phyloP scores from a whole-genome alignment of 2,888 invertebrate species.

The Leptinotarsa haldemani region DNA sequence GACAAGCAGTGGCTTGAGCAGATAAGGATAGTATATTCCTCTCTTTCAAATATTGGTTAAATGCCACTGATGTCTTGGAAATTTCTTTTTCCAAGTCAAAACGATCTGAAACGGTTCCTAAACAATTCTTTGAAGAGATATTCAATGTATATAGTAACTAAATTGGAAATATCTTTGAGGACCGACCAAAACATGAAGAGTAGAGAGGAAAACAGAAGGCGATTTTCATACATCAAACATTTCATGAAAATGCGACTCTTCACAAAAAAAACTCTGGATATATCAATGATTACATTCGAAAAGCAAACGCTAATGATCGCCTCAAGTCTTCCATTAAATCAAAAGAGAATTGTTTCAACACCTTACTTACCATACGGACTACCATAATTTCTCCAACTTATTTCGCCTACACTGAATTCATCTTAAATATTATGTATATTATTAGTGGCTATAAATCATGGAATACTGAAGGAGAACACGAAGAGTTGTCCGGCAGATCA shows the following conservation, averaged over 20 bases:
- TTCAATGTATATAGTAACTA: too few relatives aligned
- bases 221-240: not conserved
- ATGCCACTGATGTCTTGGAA: too few relatives aligned
- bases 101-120: too few relatives aligned
- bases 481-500: constrained; percentile 4
- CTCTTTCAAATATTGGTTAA: too few relatives aligned
- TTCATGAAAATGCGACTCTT: not conserved
- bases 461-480: constrained; percentile 19
- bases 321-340: not conserved
- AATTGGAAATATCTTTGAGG: too few relatives aligned
- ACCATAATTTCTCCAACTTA: constrained; percentile 2
- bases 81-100: too few relatives aligned
- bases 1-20: too few relatives aligned
- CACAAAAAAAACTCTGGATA: not conserved
- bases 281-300: not conserved
- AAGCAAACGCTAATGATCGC: not conserved
- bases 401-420: constrained; percentile 21
- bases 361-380: constrained; percentile 1
- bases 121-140: too few relatives aligned
- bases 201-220: not conserved
- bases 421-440: constrained; percentile 32
- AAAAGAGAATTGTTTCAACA: constrained; percentile 14
- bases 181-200: not conserved
- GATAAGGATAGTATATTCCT: too few relatives aligned
- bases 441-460: constrained; percentile 30